Conservation (phyloP, 2,797 vertebrate genomes). For the Halcyon chelicuti region DNA sequence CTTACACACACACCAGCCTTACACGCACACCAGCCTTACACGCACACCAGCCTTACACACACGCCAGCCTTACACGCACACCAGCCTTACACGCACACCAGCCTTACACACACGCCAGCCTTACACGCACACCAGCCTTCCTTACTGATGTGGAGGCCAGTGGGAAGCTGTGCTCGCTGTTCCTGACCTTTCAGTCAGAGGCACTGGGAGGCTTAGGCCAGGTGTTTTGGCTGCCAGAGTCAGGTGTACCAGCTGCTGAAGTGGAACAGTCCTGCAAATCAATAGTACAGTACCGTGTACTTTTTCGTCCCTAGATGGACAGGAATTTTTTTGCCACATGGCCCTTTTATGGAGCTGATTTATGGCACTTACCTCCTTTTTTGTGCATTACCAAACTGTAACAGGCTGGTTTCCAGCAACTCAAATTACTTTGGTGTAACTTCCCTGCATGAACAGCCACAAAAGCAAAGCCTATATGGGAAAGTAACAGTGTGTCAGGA, state of each 20-base stretch:
- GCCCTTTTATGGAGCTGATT: background rate
- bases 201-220: accelerated
- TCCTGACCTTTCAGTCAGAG: background rate
- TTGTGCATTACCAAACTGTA: background rate
- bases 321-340: background rate
- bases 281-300: accelerated
- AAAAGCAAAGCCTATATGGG: background rate
- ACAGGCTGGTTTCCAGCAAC: background rate
- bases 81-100: accelerated
- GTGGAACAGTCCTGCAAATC: background rate
- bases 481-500: background rate
- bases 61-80: accelerated
- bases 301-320: background rate
- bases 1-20: too few relatives aligned
- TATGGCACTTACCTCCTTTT: background rate
- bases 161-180: background rate
- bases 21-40: too few relatives aligned
- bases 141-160: accelerated
- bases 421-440: background rate
- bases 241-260: background rate
- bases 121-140: accelerated
- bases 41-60: background rate
- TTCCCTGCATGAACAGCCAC: background rate
- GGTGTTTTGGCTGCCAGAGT: background rate
- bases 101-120: background rate